These are phyloP conservation scores for Colletes latitarsis DNA, from an alignment of 1,140 invertebrate species.

Conservation along the genomic window DNA sequence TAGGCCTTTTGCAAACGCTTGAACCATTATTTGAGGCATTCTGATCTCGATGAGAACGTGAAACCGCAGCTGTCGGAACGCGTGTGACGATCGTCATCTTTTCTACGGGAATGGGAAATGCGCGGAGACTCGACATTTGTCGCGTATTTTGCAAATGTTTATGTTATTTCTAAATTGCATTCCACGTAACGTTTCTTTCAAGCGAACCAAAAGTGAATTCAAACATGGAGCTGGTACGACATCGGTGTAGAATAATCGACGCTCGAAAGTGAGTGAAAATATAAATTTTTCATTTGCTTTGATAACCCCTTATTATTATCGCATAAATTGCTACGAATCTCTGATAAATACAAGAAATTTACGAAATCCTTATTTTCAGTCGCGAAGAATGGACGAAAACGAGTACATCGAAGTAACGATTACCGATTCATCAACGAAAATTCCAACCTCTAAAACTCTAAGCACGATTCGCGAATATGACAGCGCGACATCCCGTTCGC, in stretches of 20 bases:
- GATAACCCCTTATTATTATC: no score
- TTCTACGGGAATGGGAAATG: slow-evolving; percentile 9
- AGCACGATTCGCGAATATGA: slow-evolving; percentile 29
- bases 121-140: slow-evolving; percentile 7
- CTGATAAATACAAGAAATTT: no score
- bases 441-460: slow-evolving; percentile 29
- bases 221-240: neutral
- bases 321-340: neutral
- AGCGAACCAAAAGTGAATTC: neutral
- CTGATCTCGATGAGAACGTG: slow-evolving; percentile 40
- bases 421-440: neutral
- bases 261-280: neutral
- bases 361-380: no score
- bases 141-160: neutral
- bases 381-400: slow-evolving; percentile 27
- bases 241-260: neutral
- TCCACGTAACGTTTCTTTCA: no score
- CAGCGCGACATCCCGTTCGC: neutral
- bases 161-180: no score
- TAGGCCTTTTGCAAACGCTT: slow-evolving; percentile 63
- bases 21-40: slow-evolving; percentile 59
- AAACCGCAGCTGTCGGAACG: slow-evolving; percentile 16
- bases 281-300: neutral
- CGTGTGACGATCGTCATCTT: slow-evolving; percentile 26
- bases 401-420: slow-evolving; percentile 38